Base-by-base conservation (phyloP, 2,888 invertebrate species). In the Melieria picta region DNA sequence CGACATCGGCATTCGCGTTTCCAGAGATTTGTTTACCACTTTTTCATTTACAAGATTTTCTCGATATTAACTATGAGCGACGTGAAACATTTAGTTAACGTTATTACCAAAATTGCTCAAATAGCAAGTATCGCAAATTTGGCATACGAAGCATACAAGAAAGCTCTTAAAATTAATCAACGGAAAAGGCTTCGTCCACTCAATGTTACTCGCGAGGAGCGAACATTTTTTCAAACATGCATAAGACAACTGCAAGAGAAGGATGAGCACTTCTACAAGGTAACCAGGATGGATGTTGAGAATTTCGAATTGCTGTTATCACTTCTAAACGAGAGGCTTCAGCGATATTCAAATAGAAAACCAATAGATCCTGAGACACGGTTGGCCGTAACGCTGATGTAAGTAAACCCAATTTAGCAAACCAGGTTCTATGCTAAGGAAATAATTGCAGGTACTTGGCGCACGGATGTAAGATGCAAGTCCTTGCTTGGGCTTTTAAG, bases 221-320 rank as follows among this genome's bases (percentile, higher is more conserved):
- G 65, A 16, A 66, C 68, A 7, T 74, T 72, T 62, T 72, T 55
- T 52, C 62, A 57, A 42, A 64, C 71, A 4, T 72, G 72, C 16
- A 61, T 60, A 7, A 10, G 56, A n/a, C 61, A 69, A 50, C 47
- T 72, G 4, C 42, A 65, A 43, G 30, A 52, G 13, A 70, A 64
- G 13, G 70, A 74, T 45, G 65, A 69, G 55, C 71, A 74, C 69
- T 68, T 74, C 61, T 71, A 50, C 43, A 72, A 69, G 45, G 72
- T 68, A 43, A 67, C 67, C 4, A 45, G 68, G 16, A 72, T 72
- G 72, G 68, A 46, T 10, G 58, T 60, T 9, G 13, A 11, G 5
- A 67, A 67, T 13, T 72, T 70, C 52, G 60, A 70, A 60, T 65
- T 52, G 10, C 62, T 73, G 65, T 16, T 68, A 11, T 10, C 61